Percentiles rank a stretch among this genome's conserved stretches.
These are phyloP conservation scores for Vanessa tameamea DNA, from an alignment of 1,140 invertebrate genomes.

Conservation along the genomic window DNA sequence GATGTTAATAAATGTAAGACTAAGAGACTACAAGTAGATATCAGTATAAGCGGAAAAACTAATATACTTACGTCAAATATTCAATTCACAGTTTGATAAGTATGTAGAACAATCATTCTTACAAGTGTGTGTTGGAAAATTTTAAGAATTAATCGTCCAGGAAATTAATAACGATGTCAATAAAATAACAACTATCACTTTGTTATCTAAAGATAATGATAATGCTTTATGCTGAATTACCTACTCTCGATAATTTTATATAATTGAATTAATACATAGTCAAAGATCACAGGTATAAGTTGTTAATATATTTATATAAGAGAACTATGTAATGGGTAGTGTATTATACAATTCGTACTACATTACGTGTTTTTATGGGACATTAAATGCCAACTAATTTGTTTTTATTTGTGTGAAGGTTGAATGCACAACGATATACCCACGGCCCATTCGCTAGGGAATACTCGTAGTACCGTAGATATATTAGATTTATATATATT, in stretches of 20 bases:
- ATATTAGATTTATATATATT: too few relatives aligned
- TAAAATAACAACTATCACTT: constrained; percentile 1
- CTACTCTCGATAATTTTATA: constrained; percentile 5
- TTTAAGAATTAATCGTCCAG: constrained; percentile 12
- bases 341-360: too few relatives aligned
- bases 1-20: not conserved
- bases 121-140: constrained; percentile 12
- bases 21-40: not conserved
- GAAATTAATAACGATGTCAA: constrained; percentile 13
- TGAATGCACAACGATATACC: too few relatives aligned
- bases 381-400: too few relatives aligned
- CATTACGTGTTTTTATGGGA: too few relatives aligned
- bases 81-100: not conserved
- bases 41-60: not conserved
- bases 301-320: too few relatives aligned
- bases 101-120: not conserved
- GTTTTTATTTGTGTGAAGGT: too few relatives aligned
- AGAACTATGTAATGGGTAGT: too few relatives aligned
- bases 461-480: too few relatives aligned
- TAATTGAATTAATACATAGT: too few relatives aligned
- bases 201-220: constrained; percentile 6
- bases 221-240: not conserved
- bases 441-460: too few relatives aligned
- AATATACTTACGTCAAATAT: not conserved
- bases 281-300: too few relatives aligned